Evolutionary conservation across 1,140 invertebrate genomes (phyloP).

Genomic region (Pseudomyrmex pallidus): DNA sequence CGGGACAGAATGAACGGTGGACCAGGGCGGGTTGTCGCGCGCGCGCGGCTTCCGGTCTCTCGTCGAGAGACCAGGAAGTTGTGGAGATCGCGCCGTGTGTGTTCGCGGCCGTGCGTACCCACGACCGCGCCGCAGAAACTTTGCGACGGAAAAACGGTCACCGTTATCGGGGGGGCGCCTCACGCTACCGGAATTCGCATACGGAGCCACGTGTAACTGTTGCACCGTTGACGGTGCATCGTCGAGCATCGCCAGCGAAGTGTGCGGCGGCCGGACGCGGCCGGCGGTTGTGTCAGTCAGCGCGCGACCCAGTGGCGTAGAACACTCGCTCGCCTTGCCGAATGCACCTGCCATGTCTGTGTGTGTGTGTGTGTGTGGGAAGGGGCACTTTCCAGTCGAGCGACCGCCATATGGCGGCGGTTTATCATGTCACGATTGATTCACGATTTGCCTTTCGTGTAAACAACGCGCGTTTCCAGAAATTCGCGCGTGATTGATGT

Average conservation of each 20-base stretch:
- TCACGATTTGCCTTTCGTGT: background rate
- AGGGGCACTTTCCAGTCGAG: slow-evolving; percentile 23
- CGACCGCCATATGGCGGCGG: slow-evolving; percentile 16
- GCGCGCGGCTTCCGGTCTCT: slow-evolving; percentile 65
- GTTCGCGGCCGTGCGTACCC: slow-evolving; percentile 36
- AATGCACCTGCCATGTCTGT: slow-evolving; percentile 33
- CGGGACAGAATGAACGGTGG: slow-evolving; percentile 64
- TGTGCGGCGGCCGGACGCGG: background rate
- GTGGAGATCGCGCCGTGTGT: slow-evolving; percentile 24
- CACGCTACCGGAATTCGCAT: slow-evolving; percentile 39
- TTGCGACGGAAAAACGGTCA: slow-evolving; percentile 62
- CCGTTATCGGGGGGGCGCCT: slow-evolving; percentile 54
- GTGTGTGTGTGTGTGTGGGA: no score
- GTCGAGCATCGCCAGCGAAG: slow-evolving; percentile 35
- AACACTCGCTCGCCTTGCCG: slow-evolving; percentile 41
- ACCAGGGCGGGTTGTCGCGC: slow-evolving; percentile 72
- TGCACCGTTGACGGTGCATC: slow-evolving; percentile 26
- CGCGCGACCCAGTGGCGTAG: slow-evolving; percentile 39
- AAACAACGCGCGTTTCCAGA: slow-evolving; percentile 18
- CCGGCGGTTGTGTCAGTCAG: slow-evolving; percentile 18
- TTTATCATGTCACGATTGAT: slow-evolving; percentile 42
- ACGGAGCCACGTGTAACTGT: slow-evolving; percentile 21
- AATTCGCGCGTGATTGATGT: slow-evolving; percentile 19
- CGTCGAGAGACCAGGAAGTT: slow-evolving; percentile 61
- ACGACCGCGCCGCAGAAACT: slow-evolving; percentile 26